Evolutionary conservation across 1,140 invertebrate species (phyloP), one percentile per base, ranked within the genome.

Genomic region (Diorhabda elongata): DNA sequence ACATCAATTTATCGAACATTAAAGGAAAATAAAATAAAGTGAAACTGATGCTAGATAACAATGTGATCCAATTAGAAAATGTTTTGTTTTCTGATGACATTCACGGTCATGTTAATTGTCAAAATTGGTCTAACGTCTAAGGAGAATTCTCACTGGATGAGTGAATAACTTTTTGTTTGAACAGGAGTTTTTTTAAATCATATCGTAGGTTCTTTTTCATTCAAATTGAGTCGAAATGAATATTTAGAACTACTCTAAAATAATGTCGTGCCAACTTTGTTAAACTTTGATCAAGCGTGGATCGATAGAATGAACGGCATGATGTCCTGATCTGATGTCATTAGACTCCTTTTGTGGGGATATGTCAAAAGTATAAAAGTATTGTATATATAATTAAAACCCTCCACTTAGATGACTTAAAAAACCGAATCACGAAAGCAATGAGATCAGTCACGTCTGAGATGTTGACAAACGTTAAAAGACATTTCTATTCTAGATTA

Each of bases 61-160:
- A 26, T 26, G 26, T 26, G 26, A 26, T 26, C 0, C 0, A 26
- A 26, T 26, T 26, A 26, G 26, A 41, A 60, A 1, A 42, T 60
- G 42, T 60, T 60, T 60, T 60, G 11, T 41, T 60, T 60, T 5
- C 45, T 52, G 45, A 52, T 52, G 45, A 52, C 45, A 5, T 52
- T 52, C 2, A 52, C 45, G 45, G 45, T 5, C 45, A 52, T 52
- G 45, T 9, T 52, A 52, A 5, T 52, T 52, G 45, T 52, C 45
- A 2, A 9, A 52, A 52, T 52, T 52, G 8, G 5, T 9, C 2
- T 52, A 52, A 6, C 8, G 2, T 5, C 8, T 9, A 6, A 52
- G 45, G 45, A 26, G 26, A 26, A 26, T 52, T 6, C 45, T 52
- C 45, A 52, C 45, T 52, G 45, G 8, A 52, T 52, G 45, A 52